Base-by-base conservation (phyloP, 2,888 invertebrate genomes). In the Ptychoptera albimana region DNA sequence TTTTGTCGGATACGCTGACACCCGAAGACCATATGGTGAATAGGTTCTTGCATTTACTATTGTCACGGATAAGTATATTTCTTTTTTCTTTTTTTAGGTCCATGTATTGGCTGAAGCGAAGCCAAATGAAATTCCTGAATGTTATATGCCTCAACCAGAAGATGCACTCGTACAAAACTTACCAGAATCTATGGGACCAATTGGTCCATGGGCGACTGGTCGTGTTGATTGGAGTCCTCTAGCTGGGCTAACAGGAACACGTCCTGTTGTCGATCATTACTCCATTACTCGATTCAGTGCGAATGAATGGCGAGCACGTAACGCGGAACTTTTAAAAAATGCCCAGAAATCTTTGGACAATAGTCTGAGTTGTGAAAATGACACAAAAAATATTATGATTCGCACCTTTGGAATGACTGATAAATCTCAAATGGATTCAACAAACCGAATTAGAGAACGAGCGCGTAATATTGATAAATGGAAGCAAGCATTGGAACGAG, bases 221-320 rank as follows among this genome's bases (percentile, higher is more conserved):
- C 74, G 76, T 50, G 74, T 80, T 1, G 79, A 81, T 58, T 83
- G 80, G 77, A 77, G 79, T 32, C 79, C 82, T 1, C 64, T 79
- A 45, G 74, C 71, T 1, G 74, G 70, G 1, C 67, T 82, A 55
- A 83, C 83, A 0, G 83, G 84, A 3, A 77, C 82, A 0, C 69
- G 83, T 49, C 84, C 84, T 0, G 70, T 73, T 0, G 82, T 81
- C 9, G 81, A 81, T 62, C 80, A 79, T 54, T 84, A 83, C 57
- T 79, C 83, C 1, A 68, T 83, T 39, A 78, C 82, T 10, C 69
- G 79, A 53, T 82, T 73, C 57, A 82, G 82, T 44, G 71, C 78
- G 1, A 75, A 71, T 8, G 82, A 85, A 63, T 85, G 85, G 85
- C 69, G 80, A 29, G 60, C 69, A 35, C 71, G 73, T 48, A 78